These are phyloP conservation scores for Drosophila setifemur DNA, from an alignment of 1,140 invertebrate genomes.

Conservation along the genomic window DNA sequence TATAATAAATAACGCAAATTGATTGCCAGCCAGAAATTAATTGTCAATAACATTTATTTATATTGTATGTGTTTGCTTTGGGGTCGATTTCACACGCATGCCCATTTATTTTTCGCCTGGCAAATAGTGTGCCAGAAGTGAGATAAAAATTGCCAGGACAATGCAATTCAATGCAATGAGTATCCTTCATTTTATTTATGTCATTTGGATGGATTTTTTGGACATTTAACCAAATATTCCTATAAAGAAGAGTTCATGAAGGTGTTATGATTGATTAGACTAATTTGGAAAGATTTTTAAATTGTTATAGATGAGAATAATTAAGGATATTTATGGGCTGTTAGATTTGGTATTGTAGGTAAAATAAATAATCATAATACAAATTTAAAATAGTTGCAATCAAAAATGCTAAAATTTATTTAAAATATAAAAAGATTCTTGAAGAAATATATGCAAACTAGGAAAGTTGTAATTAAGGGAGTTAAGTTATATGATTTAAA, in stretches of 20 bases:
- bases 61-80: constrained; percentile 24
- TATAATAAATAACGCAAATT: constrained; percentile 45
- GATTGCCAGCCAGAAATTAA: constrained; percentile 44
- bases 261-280: no score
- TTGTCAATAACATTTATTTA: constrained; percentile 43
- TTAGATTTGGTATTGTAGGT: no score
- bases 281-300: no score
- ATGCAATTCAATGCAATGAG: neutral
- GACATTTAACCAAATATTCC: neutral
- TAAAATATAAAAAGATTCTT: no score
- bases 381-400: no score
- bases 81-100: constrained; percentile 15
- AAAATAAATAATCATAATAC: no score
- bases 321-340: no score
- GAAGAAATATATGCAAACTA: no score
- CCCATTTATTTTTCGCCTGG: constrained; percentile 23
- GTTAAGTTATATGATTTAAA: no score
- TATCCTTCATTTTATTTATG: constrained; percentile 6
- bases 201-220: constrained; percentile 7
- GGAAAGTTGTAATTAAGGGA: no score
- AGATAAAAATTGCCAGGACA: constrained; percentile 32
- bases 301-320: no score
- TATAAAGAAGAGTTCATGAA: neutral
- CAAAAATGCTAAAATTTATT: no score
- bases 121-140: constrained; percentile 36